These are phyloP conservation scores for Pangasius djambal DNA, from an alignment of 2,797 vertebrate genomes.

Conservation along the genomic window DNA sequence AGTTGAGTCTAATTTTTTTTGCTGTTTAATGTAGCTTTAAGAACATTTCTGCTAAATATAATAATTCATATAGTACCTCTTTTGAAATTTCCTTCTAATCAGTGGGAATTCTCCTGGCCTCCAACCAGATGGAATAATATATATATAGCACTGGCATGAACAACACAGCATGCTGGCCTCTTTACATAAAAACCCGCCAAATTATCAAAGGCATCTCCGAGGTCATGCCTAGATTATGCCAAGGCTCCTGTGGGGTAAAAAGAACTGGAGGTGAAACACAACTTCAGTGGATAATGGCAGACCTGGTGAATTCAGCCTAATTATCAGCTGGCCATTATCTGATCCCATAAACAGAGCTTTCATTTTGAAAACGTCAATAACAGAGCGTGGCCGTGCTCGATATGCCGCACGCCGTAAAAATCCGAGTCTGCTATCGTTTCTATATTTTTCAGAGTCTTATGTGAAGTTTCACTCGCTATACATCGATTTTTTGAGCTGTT, in stretches of 20 bases:
- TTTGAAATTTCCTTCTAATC: constrained; percentile 20
- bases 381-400: background rate
- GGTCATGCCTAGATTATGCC: constrained; percentile 47
- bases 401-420: background rate
- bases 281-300: constrained; percentile 5
- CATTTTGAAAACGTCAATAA: constrained; percentile 22
- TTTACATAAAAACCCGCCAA: constrained; percentile 47
- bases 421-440: background rate
- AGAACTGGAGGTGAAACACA: constrained; percentile 27
- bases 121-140: constrained; percentile 14
- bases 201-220: constrained; percentile 55
- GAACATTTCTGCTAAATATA: background rate
- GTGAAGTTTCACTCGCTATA: background rate
- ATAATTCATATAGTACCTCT: background rate
- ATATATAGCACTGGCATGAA: constrained; percentile 35
- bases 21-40: background rate
- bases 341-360: constrained; percentile 16
- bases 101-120: constrained; percentile 3
- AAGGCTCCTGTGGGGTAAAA: constrained; percentile 19
- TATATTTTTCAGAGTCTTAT: background rate
- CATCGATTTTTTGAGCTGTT: background rate
- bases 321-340: constrained; percentile 12
- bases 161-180: constrained; percentile 17
- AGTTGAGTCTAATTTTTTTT: background rate
- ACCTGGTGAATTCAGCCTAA: constrained; percentile 16